Evolutionary conservation across 2,797 vertebrate species (phyloP).

Genomic region (Pseudopleuronectes americanus): DNA sequence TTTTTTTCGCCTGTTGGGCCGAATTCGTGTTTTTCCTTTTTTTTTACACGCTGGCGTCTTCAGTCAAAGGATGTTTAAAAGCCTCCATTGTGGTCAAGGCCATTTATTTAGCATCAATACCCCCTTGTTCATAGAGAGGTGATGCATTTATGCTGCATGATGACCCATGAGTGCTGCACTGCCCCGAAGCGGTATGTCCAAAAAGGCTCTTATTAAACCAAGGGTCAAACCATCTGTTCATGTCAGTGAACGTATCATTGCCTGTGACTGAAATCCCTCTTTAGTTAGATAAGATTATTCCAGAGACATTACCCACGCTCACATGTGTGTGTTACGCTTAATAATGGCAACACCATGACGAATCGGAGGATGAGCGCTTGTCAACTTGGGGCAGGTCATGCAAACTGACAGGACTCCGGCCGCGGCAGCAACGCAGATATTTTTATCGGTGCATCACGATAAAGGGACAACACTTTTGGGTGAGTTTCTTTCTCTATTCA

Average conservation of each 20-base stretch:
- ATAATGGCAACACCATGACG: constrained; percentile 50
- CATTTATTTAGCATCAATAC: constrained; percentile 33
- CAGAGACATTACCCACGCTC: constrained; percentile 20
- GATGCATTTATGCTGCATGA: constrained; percentile 40
- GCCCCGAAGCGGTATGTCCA: constrained; percentile 38
- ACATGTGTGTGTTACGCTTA: constrained; percentile 24
- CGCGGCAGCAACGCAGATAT: constrained; percentile 62
- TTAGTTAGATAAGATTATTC: constrained; percentile 13
- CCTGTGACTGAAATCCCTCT: constrained; percentile 23
- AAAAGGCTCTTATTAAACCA: constrained; percentile 45
- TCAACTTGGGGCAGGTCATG: constrained; percentile 63
- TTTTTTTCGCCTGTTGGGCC: background rate
- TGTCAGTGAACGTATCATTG: constrained; percentile 30
- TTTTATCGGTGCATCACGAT: constrained; percentile 60
- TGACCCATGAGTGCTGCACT: constrained; percentile 41
- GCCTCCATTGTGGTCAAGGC: constrained; percentile 3
- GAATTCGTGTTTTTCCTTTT: constrained; percentile 9
- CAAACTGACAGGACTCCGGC: constrained; percentile 69
- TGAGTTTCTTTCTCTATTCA: constrained; percentile 53
- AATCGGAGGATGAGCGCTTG: constrained; percentile 58
- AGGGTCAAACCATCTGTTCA: constrained; percentile 40
- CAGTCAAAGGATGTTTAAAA: constrained; percentile 35
- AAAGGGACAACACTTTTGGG: constrained; percentile 57
- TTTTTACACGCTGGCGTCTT: constrained; percentile 3
- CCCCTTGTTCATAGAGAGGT: constrained; percentile 30